A percentile compares a stretch with the other conserved stretches of the same genome.
Evolutionary conservation across 37 sponge, comb jelly and placozoan genomes (phyloP).

Genomic region (Chondrilla cf. caribensis): DNA sequence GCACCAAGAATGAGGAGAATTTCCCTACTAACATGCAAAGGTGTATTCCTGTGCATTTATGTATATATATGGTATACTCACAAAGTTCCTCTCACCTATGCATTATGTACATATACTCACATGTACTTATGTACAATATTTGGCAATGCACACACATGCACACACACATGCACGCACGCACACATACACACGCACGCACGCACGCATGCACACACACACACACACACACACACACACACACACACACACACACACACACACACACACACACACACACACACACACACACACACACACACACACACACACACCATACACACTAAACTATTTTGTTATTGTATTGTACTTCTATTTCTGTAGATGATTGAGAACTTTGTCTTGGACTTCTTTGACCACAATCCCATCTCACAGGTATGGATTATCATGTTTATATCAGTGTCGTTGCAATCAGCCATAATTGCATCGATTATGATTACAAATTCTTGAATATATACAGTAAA

Average conservation of each 20-base stretch:
- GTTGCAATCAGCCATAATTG: no score
- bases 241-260: constrained; percentile 16
- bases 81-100: no score
- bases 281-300: constrained; percentile 25
- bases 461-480: background rate
- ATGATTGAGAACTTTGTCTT: constrained; percentile 70
- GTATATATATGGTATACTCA: no score
- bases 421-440: background rate
- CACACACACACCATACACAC: constrained; percentile 7
- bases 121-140: no score
- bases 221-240: constrained; percentile 27
- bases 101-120: no score
- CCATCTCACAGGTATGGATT: constrained; percentile 91
- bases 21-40: constrained; percentile 88
- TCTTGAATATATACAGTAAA: no score
- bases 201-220: constrained; percentile 21
- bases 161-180: background rate
- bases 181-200: constrained; percentile 16
- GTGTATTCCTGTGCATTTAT: constrained; percentile 75
- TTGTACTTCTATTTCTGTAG: constrained; percentile 29
- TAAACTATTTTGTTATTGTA: background rate
- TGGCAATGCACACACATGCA: background rate
- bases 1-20: constrained; percentile 78
- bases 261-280: constrained; percentile 23
- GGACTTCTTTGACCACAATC: constrained; percentile 94